These are phyloP conservation scores for Cryptomyrus ogoouensis DNA, from an alignment of 2,113 vertebrate species.

Conservation along the genomic window DNA sequence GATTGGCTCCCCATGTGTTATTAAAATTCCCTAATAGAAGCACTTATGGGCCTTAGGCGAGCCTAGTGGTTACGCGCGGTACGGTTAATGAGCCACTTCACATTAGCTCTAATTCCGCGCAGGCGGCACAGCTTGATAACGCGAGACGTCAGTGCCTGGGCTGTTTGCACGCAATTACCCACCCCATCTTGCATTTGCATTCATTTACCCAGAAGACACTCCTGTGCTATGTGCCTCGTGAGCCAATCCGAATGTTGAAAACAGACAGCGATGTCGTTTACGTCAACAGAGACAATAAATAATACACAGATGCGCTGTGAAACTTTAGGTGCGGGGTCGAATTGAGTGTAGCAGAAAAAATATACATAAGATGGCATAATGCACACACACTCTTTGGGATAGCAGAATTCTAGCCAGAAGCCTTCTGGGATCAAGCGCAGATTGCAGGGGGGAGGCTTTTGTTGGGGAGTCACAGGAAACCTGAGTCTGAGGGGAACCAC, in stretches of 20 bases:
- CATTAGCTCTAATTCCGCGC: conserved; percentile 62
- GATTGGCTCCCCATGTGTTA: conserved; percentile 33
- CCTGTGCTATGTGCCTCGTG: neutral
- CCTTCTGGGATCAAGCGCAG: neutral
- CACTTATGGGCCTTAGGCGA: conserved; percentile 38
- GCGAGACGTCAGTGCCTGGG: conserved; percentile 36
- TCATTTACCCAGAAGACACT: conserved; percentile 1
- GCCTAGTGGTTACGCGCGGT: conserved; percentile 56
- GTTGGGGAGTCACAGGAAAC: neutral
- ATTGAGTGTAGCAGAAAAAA: neutral
- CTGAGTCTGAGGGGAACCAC: neutral
- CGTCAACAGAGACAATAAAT: neutral
- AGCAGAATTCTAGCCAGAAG: neutral
- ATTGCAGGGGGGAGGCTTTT: neutral
- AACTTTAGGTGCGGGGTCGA: neutral
- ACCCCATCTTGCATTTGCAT: neutral
- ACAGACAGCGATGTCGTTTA: neutral
- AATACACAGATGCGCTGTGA: neutral
- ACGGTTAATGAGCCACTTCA: conserved; percentile 64
- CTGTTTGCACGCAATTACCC: conserved; percentile 7
- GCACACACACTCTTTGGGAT: neutral
- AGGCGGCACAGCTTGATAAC: conserved; percentile 42
- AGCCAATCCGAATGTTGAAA: neutral
- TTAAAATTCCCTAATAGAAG: conserved; percentile 26
- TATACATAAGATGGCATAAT: neutral